A percentile compares a stretch with the other conserved stretches of the same genome.
Evolutionary conservation across 2,888 invertebrate species (phyloP).

Genomic region (Polyommatus icarus): DNA sequence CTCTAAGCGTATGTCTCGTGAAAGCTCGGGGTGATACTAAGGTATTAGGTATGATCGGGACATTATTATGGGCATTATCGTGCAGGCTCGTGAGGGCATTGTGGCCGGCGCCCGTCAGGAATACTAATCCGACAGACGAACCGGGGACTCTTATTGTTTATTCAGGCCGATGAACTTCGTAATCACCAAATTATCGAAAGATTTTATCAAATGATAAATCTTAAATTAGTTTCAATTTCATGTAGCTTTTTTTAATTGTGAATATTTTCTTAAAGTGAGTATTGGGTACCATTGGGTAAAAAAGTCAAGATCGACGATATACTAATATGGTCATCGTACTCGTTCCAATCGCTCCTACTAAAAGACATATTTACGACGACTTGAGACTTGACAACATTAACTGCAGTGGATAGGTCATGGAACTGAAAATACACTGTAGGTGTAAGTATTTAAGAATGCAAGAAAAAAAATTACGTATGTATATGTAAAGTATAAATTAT

Average conservation of each 20-base stretch:
- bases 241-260: background rate
- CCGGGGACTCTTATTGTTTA: slow-evolving; percentile 52
- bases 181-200: slow-evolving; percentile 13
- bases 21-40: slow-evolving; percentile 67
- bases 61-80: slow-evolving; percentile 78
- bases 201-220: slow-evolving; percentile 10
- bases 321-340: too few relatives aligned
- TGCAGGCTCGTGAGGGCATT: slow-evolving; percentile 75
- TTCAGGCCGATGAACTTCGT: slow-evolving; percentile 65
- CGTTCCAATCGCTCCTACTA: background rate
- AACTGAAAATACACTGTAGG: background rate
- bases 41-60: slow-evolving; percentile 69
- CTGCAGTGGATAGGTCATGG: background rate
- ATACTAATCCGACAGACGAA: slow-evolving; percentile 75
- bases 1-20: slow-evolving; percentile 46
- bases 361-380: background rate
- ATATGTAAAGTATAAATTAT: background rate
- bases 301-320: too few relatives aligned
- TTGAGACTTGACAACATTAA: background rate
- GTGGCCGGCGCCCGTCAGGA: slow-evolving; percentile 69
- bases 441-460: background rate
- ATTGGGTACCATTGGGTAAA: too few relatives aligned
- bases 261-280: too few relatives aligned
- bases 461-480: background rate
- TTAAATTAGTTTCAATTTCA: background rate